phyloP scores from a whole-genome alignment of 2,888 invertebrate species.

The Apocheima hispidaria region DNA sequence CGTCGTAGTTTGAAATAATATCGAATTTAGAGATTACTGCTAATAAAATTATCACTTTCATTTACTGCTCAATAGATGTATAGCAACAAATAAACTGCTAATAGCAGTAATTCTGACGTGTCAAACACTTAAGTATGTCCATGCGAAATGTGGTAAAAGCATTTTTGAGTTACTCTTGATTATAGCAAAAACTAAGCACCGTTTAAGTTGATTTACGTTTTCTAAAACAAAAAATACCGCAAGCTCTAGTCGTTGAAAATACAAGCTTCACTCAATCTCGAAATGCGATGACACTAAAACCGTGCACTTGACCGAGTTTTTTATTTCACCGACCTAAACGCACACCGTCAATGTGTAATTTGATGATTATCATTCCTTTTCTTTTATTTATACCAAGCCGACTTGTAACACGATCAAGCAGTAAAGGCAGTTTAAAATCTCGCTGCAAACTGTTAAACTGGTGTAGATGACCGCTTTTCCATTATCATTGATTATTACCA shows the following conservation, averaged over 20 bases:
- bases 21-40: too few relatives aligned
- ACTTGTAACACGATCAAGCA: slow-evolving; percentile 18
- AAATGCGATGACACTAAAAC: slow-evolving; percentile 38
- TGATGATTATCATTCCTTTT: slow-evolving; percentile 67
- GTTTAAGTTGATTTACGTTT: slow-evolving; percentile 28
- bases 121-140: slow-evolving; percentile 3
- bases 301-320: slow-evolving; percentile 39
- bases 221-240: slow-evolving; percentile 36
- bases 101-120: neutral
- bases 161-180: slow-evolving; percentile 14
- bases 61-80: neutral
- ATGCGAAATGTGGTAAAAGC: slow-evolving; percentile 1
- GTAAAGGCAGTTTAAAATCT: slow-evolving; percentile 12
- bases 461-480: neutral
- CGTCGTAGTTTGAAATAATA: slow-evolving; percentile 2
- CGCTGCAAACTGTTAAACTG: neutral
- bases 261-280: slow-evolving; percentile 33
- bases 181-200: slow-evolving; percentile 26
- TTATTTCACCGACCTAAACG: slow-evolving; percentile 50
- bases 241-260: slow-evolving; percentile 31
- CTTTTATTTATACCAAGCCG: slow-evolving; percentile 59
- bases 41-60: neutral
- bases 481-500: neutral
- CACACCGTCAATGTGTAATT: slow-evolving; percentile 62
- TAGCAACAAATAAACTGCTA: neutral